Conservation (phyloP, 2,888 invertebrate genomes). For the Caenorhabditis wallacei region DNA sequence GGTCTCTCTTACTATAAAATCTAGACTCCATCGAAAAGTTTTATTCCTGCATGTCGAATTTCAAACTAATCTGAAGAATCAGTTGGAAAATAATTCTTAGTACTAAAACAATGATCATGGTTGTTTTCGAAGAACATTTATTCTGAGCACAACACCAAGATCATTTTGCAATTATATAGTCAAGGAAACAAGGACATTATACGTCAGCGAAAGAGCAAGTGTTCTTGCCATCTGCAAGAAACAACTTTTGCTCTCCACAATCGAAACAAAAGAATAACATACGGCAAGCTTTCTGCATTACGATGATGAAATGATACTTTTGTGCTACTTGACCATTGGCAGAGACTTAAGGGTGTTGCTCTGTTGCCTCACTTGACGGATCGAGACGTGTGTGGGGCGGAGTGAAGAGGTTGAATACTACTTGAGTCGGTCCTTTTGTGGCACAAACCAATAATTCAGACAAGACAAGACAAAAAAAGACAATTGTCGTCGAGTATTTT, state of each 20-base stretch:
- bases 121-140: neutral
- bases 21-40: too few species aligned
- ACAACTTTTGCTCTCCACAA: constrained; percentile 10
- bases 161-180: constrained; percentile 20
- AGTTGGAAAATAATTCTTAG: too few species aligned
- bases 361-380: constrained; percentile 47
- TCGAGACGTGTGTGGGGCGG: constrained; percentile 35
- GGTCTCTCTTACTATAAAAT: too few species aligned
- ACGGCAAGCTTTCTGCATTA: constrained; percentile 30
- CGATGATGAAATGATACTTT: constrained; percentile 62
- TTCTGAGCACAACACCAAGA: neutral
- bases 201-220: constrained; percentile 10
- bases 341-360: constrained; percentile 47
- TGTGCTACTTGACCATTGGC: constrained; percentile 52
- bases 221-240: constrained; percentile 31
- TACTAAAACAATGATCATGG: too few species aligned
- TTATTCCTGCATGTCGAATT: too few species aligned
- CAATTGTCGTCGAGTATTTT: neutral
- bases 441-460: constrained; percentile 24
- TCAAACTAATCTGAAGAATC: too few species aligned
- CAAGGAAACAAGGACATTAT: constrained; percentile 11
- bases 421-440: constrained; percentile 35
- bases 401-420: constrained; percentile 53
- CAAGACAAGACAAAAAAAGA: neutral
- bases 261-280: neutral